Base-by-base conservation (phyloP, 2,113 vertebrate genomes). In the Thunnus maccoyii region DNA sequence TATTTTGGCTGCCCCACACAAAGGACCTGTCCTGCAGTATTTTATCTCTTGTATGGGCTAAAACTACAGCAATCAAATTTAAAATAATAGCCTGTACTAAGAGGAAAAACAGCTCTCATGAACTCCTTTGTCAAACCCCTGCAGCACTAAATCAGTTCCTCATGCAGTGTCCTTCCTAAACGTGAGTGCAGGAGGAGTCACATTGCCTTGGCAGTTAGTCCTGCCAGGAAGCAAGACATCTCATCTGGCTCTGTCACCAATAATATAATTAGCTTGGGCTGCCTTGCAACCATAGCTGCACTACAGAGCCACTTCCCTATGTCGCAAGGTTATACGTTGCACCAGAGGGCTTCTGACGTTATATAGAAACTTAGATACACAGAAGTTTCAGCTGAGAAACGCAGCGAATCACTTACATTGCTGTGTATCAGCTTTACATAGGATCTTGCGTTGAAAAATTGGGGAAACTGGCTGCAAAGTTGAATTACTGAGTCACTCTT, bases 201-300 rank as follows among this genome's bases (percentile, higher is more conserved):
- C 65, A 48, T 82, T 84, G 65, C 83, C 41, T 41, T 52, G 60
- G 52, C 72, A n/a, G 68, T 9, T 13, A 50, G 58, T 44, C 17
- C 56, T 82, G 71, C 57, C 82, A 81, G 56, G 78, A 88, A 69
- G 83, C 13, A 11, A 48, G 55, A 73, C 77, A 70, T 83, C 81
- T 82, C 25, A 83, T 81, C 83, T 80, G 78, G 25, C 83, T 67
- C 82, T 36, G 76, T 72, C 85, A 80, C 90, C 62, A 58, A 52
- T 82, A 74, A 81, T 90, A 92, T 79, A 80, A 86, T 90, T 92
- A 91, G 92, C 82, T 76, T 75, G 41, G 47, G 69, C 86, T 85
- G 78, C 76, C 62, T 64, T 79, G 84, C 85, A 82, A 82, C 84
- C 67, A 18, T 62, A 69, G 64, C 79, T 80, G 61, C 75, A 44